phyloP scores from a whole-genome alignment of 2,797 vertebrate species.

The Sparidentex hasta region DNA sequence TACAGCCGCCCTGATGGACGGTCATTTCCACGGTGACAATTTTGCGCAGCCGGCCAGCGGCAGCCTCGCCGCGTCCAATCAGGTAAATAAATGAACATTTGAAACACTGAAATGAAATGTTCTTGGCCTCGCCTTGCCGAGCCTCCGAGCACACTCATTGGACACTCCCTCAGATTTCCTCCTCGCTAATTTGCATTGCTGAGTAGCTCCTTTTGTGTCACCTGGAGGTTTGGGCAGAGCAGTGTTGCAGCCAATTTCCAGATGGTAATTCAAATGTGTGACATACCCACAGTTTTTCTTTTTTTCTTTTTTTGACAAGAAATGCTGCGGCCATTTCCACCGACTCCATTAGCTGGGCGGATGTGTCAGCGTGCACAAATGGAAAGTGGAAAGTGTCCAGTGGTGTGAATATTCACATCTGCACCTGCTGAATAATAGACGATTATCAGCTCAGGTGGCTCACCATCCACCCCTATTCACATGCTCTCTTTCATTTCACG shows the following conservation, averaged over 20 bases:
- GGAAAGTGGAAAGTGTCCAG: constrained; percentile 76
- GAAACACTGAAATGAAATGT: constrained; percentile 67
- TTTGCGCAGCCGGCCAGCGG: constrained; percentile 55
- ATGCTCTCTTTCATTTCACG: constrained; percentile 51
- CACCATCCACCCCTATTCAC: constrained; percentile 48
- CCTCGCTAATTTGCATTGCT: constrained; percentile 74
- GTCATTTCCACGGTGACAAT: constrained; percentile 48
- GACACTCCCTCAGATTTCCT: constrained; percentile 62
- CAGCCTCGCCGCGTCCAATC: constrained; percentile 50
- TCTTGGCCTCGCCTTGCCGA: constrained; percentile 47
- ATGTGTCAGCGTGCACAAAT: constrained; percentile 51
- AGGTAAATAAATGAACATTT: constrained; percentile 67
- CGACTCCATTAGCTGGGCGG: constrained; percentile 69
- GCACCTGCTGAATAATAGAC: constrained; percentile 83
- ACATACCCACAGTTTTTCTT: constrained; percentile 63
- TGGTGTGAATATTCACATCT: constrained; percentile 80
- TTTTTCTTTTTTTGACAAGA: constrained; percentile 44
- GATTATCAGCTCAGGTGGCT: constrained; percentile 74
- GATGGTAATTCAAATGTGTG: constrained; percentile 69
- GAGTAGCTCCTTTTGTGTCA: constrained; percentile 72
- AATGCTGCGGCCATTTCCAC: constrained; percentile 40
- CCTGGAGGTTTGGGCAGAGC: constrained; percentile 73
- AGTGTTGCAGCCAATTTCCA: constrained; percentile 71
- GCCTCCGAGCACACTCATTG: constrained; percentile 60
- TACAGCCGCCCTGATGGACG: constrained; percentile 34